These are phyloP conservation scores for Gryon sp. DNA, from an alignment of 1,140 invertebrate species.

Conservation along the genomic window DNA sequence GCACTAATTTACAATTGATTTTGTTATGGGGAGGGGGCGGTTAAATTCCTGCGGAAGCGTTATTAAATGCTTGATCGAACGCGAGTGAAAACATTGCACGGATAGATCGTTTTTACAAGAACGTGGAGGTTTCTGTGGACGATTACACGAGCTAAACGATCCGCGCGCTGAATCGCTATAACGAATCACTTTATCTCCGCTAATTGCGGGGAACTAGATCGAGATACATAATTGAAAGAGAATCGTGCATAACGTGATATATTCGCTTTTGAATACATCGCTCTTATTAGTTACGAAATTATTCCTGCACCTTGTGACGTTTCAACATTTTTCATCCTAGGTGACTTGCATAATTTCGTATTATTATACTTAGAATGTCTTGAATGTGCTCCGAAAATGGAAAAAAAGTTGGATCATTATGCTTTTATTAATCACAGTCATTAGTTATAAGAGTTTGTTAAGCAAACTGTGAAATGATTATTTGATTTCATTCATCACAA, in stretches of 20 bases:
- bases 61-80: slow-evolving; percentile 60
- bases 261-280: slow-evolving; percentile 41
- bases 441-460: no score
- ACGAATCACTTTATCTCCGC: slow-evolving; percentile 64
- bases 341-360: slow-evolving; percentile 52
- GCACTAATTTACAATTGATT: slow-evolving; percentile 55
- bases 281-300: slow-evolving; percentile 49
- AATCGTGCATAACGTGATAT: slow-evolving; percentile 62
- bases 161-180: slow-evolving; percentile 57
- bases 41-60: slow-evolving; percentile 45
- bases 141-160: slow-evolving; percentile 60
- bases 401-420: no score
- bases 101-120: slow-evolving; percentile 48
- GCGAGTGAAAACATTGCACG: slow-evolving; percentile 52
- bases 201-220: slow-evolving; percentile 63
- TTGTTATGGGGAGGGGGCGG: slow-evolving; percentile 43
- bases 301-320: slow-evolving; percentile 39
- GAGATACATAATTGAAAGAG: slow-evolving; percentile 61
- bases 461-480: no score
- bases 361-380: slow-evolving; percentile 34
- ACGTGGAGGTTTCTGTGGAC: slow-evolving; percentile 48
- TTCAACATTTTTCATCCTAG: slow-evolving; percentile 29
- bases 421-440: no score
- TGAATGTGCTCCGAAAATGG: slow-evolving; percentile 8
- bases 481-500: neutral